These are phyloP conservation scores for Xylocopa sonorina DNA, from an alignment of 1,140 invertebrate species.

Conservation along the genomic window DNA sequence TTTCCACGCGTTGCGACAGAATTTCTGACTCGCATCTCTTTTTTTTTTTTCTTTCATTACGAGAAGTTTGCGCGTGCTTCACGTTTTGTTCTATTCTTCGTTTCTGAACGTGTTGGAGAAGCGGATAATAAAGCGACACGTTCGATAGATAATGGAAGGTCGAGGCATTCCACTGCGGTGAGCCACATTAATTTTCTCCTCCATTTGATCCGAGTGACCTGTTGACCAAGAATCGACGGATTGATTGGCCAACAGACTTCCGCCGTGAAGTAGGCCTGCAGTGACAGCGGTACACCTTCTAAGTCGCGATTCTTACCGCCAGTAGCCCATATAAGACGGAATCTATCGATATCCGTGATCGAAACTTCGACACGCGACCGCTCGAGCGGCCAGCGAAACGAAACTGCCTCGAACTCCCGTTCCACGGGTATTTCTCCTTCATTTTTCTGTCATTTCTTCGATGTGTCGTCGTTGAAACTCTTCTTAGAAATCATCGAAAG, in stretches of 20 bases:
- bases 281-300: constrained; percentile 62
- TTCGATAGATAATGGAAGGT: background rate
- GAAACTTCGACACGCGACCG: constrained; percentile 9
- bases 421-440: background rate
- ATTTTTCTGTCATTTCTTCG: no score
- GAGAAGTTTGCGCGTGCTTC: no score
- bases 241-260: constrained; percentile 67
- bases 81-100: no score
- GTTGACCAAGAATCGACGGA: constrained; percentile 66
- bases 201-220: constrained; percentile 60
- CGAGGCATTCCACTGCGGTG: constrained; percentile 5
- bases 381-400: constrained; percentile 6
- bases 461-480: no score
- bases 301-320: constrained; percentile 53
- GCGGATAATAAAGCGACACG: background rate
- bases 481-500: no score
- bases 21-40: no score
- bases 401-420: constrained; percentile 61
- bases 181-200: constrained; percentile 57
- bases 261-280: constrained; percentile 63
- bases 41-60: no score
- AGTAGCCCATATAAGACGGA: constrained; percentile 41
- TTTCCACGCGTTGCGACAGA: no score
- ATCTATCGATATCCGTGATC: constrained; percentile 31
- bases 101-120: no score